Evolutionary conservation across 2,113 vertebrate genomes (phyloP).

Genomic region (Zootoca vivipara): DNA sequence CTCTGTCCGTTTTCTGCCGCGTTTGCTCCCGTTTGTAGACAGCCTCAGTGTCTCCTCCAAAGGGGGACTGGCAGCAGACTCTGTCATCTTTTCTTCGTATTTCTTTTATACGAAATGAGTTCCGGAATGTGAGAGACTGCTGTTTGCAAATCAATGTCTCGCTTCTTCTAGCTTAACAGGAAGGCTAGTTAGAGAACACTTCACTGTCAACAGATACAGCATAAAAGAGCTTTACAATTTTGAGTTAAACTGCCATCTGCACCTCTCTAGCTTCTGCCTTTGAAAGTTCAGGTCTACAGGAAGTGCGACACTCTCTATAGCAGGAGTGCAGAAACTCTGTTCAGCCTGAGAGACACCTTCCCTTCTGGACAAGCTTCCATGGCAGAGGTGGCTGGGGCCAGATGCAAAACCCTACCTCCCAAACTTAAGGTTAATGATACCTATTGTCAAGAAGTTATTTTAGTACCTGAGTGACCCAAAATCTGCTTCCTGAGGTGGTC

Average conservation of each 20-base stretch:
- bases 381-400: neutral
- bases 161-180: neutral
- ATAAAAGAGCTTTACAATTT: neutral
- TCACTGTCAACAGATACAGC: neutral
- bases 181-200: neutral
- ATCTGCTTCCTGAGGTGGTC: no score
- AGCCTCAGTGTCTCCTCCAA: slow-evolving; percentile 50
- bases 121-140: neutral
- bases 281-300: neutral
- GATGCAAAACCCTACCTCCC: no score
- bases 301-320: neutral
- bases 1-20: slow-evolving; percentile 56
- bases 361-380: no score
- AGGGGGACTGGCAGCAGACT: slow-evolving; percentile 33
- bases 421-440: no score
- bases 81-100: slow-evolving; percentile 32
- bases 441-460: no score
- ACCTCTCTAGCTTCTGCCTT: neutral
- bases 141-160: slow-evolving; percentile 18
- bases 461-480: no score
- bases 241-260: neutral
- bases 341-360: no score
- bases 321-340: no score
- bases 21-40: slow-evolving; percentile 57
- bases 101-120: neutral